Base-by-base conservation (phyloP, 2,888 invertebrate species). In the Athalia rosae region DNA sequence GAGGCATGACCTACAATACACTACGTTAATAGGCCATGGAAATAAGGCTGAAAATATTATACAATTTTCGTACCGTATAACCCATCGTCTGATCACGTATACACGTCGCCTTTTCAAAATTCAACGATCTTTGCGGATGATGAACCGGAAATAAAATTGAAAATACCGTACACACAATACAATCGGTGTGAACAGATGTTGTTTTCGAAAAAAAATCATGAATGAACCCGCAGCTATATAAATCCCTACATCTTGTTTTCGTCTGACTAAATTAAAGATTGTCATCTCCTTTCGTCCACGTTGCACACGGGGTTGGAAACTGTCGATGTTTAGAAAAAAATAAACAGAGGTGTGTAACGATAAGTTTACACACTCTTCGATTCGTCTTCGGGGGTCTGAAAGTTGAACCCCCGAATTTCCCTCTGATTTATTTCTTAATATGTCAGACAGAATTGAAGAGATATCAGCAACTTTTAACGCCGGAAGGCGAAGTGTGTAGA, bases 181-280 rank as follows among this genome's bases (percentile, higher is more conserved):
- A 71, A 71, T 74, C 61, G 15, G 15, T 43, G 61, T 11, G 48
- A 45, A 76, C 82, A 82, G 79, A 79, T 82, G 82, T 78, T 78
- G 73, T 80, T 83, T 78, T 79, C 76, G n/a, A n/a, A 59, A 62
- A 56, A 45, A 58, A 64, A 62, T 53, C 63, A 47, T 83, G 80
- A 86, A 86, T 86, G 81, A 80, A 79, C 86, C 87, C 85, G 85
- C 84, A 87, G 81, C 67, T 67, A 50, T 53, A 77, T 66, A 78
- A 71, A 76, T 48, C 43, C 45, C 9, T 41, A 71, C 56, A 58
- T 69, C 69, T 71, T 71, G 69, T 58, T 71, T 71, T 56, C 50
- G 56, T 53, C 9, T 58, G 69, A 71, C 58, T 43, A 71, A 71
- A 71, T 71, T 58, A 28, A 58, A 71, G 71, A 71, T 71, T 58